Evolutionary conservation across 2,888 invertebrate species (phyloP).

Genomic region (Euzophera pinguis): DNA sequence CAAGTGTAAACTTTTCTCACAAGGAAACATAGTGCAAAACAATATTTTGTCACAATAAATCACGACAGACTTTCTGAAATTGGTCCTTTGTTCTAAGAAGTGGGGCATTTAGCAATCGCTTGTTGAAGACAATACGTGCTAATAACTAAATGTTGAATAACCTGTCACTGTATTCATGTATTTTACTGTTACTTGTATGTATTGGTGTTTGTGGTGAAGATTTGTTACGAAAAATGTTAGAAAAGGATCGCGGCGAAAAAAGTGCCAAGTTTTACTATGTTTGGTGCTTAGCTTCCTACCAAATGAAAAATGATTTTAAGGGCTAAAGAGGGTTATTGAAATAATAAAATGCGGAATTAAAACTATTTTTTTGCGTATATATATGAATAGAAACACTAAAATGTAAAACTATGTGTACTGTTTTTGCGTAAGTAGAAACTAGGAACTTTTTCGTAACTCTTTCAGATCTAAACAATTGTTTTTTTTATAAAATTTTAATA

Average conservation of each 20-base stretch:
- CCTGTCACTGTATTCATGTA: constrained; percentile 6
- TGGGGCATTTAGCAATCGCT: constrained; percentile 10
- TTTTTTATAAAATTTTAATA: too few relatives aligned
- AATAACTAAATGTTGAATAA: constrained; percentile 8
- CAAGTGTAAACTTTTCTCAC: too few relatives aligned
- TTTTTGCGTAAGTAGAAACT: too few relatives aligned
- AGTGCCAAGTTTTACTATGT: background rate
- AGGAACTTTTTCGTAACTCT: too few relatives aligned
- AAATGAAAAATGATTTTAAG: too few relatives aligned
- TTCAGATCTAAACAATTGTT: too few relatives aligned
- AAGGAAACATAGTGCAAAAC: background rate
- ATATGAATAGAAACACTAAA: too few relatives aligned
- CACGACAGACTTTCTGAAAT: constrained; percentile 4
- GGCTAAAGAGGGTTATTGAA: too few relatives aligned
- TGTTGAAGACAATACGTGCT: constrained; percentile 11
- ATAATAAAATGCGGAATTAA: too few relatives aligned
- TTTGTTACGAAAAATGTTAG: background rate
- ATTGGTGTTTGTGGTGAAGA: background rate
- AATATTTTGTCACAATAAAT: constrained; percentile 9
- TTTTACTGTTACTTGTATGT: background rate
- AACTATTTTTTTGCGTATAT: too few relatives aligned
- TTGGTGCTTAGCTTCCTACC: too few relatives aligned
- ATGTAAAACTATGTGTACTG: too few relatives aligned
- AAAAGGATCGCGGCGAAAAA: background rate
- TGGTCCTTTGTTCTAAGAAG: constrained; percentile 13